Evolutionary conservation across 2,888 invertebrate species (phyloP), one percentile per base, ranked within the genome.

Genomic region (Galeruca laticollis): DNA sequence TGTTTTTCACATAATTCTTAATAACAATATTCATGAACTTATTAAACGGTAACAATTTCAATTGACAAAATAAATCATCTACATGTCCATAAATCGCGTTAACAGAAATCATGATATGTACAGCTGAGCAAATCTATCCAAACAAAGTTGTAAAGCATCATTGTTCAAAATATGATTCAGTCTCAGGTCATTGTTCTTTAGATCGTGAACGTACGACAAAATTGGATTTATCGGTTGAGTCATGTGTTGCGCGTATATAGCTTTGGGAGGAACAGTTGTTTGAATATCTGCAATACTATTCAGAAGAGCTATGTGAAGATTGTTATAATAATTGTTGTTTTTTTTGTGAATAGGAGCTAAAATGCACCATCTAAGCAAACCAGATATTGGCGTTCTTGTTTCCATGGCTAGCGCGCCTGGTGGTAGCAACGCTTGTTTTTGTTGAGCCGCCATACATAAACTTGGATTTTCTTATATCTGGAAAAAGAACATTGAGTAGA

Each of bases 331-430:
- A 69, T 88, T 87, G 0, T 77, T 75, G 49, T 81, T 76, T 76
- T 84, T 81, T 59, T 82, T 78, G 52, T 87, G 88, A 4, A 93
- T 84, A 0, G 93, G 92, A 0, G 93, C 91, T 11, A 93, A 84
- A 3, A 92, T 88, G 78, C 91, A 91, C 93, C 93, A 94, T 72
- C 90, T 89, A 68, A 95, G 88, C n/a, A 95, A 88, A 0, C 95
- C 95, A 0, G 93, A 92, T 40, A 94, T 88, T 0, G 95, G 94
- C 0, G 94, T 93, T 5, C 93, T 91, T 0, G 93, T 92, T 3
- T 94, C 92, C 94, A 94, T 94, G 0, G 94, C 92, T 74, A 95
- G 94, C 1, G 93, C 92, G 4, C 94, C 95, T 35, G 88, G 89
- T 0, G 94, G 94, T 60, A 95, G 82, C 0, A 91, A 89, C 0